Conservation (phyloP, 53 echinoderm and acorn worm genomes). For the Pentamera pediparva region DNA sequence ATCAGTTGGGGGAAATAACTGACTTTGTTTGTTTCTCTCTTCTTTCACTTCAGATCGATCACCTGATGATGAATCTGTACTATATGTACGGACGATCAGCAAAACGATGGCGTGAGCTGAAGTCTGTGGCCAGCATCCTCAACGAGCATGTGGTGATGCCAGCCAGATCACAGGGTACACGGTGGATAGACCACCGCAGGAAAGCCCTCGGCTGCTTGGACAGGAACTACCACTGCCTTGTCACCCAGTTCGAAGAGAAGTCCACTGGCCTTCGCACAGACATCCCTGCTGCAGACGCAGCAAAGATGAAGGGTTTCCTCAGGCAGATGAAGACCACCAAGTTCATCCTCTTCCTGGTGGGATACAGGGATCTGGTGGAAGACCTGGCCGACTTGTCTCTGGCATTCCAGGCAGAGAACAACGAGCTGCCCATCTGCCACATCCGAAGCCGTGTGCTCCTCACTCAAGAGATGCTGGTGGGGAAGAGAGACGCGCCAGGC, state of each 20-base stretch:
- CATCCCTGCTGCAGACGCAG: conserved; percentile 29
- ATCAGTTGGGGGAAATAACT: conserved; percentile 2
- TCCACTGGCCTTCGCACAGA: not conserved
- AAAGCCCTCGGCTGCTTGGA: conserved; percentile 29
- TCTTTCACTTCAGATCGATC: conserved; percentile 24
- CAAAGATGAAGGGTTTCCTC: conserved; percentile 51
- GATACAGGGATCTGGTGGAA: not conserved
- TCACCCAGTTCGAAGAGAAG: conserved; percentile 39
- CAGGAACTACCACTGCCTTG: not conserved
- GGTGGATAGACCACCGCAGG: conserved; percentile 39
- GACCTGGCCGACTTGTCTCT: not conserved
- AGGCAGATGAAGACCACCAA: not conserved
- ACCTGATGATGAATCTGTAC: conserved; percentile 31
- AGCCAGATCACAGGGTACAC: conserved; percentile 31
- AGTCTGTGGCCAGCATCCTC: conserved; percentile 20
- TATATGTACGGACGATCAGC: conserved; percentile 38
- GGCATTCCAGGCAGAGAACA: not conserved
- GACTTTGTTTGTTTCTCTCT: too few species aligned
- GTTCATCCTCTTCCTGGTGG: not conserved
- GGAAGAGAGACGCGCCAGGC: not conserved
- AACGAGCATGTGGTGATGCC: conserved; percentile 29
- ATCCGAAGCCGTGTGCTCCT: not conserved
- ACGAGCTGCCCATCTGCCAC: not conserved
- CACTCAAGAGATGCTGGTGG: not conserved
- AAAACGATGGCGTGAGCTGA: conserved; percentile 34